Base-by-base conservation (phyloP, 2,888 invertebrate genomes). In the Pollenia amentaria region DNA sequence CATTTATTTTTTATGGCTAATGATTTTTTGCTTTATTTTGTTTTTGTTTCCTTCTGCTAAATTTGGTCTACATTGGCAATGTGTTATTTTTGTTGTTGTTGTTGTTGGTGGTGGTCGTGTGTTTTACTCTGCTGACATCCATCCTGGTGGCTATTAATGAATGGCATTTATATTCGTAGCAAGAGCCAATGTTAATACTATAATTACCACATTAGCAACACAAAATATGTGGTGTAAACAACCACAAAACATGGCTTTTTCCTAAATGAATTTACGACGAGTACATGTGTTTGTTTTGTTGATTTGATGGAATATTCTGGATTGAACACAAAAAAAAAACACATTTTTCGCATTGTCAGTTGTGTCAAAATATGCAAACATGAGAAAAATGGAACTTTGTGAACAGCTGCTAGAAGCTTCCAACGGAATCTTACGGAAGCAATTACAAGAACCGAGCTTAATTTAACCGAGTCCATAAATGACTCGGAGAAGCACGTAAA, bases 131-230 rank as follows among this genome's bases (percentile, higher is more conserved):
- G 67, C 72, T 84, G 73, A 67, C 73, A 73, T 67, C 11, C 14
- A 40, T 82, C 60, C 69, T 84, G 73, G 18, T 67, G 73, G 73
- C 73, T 29, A 67, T 73, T 73, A 79, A 84, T 73, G 64, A 69
- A 60, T 78, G 65, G 8, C 70, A 77, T 77, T 83, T 83, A 75
- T 44, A 67, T 72, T 80, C 38, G 51, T 48, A 51, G 67, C 75
- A 70, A 70, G 55, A 48, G 29, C 9, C 72, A 60, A 38, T 76
- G 69, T 76, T 82, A 82, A 69, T 76, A 42, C 51, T 51, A 78
- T 73, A 84, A 84, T 84, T 84, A 84, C 67, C 84, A 79, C 67
- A 79, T 72, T 84, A 72, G 55, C 46, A 46, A 73, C 65, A 79
- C 78, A 84, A 79, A 84, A 84, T 78, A 62, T 79, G 67, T 78